A percentile compares a stretch with the other conserved stretches of the same genome.
These are phyloP conservation scores for Neocloeon triangulifer DNA, from an alignment of 1,140 invertebrate genomes.

Conservation along the genomic window DNA sequence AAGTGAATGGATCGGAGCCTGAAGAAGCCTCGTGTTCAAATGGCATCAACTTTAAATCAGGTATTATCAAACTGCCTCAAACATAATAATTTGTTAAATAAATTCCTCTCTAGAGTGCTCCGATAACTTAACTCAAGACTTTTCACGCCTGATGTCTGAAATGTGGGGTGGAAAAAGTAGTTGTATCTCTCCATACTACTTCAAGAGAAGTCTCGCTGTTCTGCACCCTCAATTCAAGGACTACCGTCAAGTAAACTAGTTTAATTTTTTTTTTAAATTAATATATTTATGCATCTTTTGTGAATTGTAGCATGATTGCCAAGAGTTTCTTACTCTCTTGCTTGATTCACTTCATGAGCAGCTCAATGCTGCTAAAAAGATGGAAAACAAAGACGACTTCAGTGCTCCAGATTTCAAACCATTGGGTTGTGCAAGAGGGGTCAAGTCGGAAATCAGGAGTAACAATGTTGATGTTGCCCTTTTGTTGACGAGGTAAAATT, in stretches of 20 bases:
- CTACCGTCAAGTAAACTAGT: constrained; percentile 26
- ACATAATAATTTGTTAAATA: too few species aligned
- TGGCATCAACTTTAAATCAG: too few species aligned
- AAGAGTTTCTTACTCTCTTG: constrained; percentile 44
- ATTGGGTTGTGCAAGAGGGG: too few species aligned
- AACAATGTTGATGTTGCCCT: too few species aligned
- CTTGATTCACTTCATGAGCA: constrained; percentile 44
- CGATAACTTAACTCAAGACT: too few species aligned
- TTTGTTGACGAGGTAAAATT: too few species aligned
- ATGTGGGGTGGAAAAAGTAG: constrained; percentile 36
- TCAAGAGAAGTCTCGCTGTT: constrained; percentile 33
- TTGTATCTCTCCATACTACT: constrained; percentile 30
- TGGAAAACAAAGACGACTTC: constrained; percentile 18
- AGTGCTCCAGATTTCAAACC: too few species aligned
- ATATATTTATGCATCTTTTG: constrained; percentile 2
- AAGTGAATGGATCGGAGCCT: constrained; percentile 9
- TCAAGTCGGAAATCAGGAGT: too few species aligned
- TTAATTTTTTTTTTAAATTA: not conserved
- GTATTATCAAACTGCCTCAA: too few species aligned
- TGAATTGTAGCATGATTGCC: constrained; percentile 38
- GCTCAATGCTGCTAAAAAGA: constrained; percentile 24
- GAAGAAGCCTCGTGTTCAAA: too few species aligned
- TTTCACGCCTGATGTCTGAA: too few species aligned
- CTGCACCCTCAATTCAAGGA: constrained; percentile 42
- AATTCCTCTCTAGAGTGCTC: too few species aligned